These are phyloP conservation scores for Oreochromis grahami DNA, from an alignment of 2,797 vertebrate genomes.

Conservation along the genomic window DNA sequence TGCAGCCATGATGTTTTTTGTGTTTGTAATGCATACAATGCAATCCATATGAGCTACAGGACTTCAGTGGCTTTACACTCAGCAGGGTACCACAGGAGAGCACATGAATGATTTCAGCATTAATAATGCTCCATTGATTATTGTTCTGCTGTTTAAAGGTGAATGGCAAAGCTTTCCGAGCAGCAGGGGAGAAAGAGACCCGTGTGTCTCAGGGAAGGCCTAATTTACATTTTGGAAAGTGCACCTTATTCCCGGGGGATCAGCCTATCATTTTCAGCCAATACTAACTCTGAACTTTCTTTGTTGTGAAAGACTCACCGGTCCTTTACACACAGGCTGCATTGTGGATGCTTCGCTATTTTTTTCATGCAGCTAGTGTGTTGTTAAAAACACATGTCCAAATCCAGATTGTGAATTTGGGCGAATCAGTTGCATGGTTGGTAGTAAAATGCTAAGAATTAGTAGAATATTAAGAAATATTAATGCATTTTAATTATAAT, in stretches of 20 bases:
- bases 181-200: slow-evolving; percentile 61
- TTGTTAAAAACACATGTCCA: not conserved
- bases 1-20: not conserved
- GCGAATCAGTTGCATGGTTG: not conserved
- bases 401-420: not conserved
- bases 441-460: not conserved
- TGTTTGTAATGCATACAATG: slow-evolving; percentile 14
- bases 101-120: slow-evolving; percentile 77
- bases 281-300: slow-evolving; percentile 79
- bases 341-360: not conserved
- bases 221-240: slow-evolving; percentile 83
- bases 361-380: not conserved
- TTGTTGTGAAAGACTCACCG: slow-evolving; percentile 64
- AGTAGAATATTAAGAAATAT: not conserved
- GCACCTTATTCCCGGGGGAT: slow-evolving; percentile 67
- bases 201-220: slow-evolving; percentile 42
- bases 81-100: slow-evolving; percentile 60
- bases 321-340: slow-evolving; percentile 31
- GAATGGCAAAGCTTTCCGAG: slow-evolving; percentile 71
- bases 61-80: slow-evolving; percentile 61
- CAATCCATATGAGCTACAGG: slow-evolving; percentile 50
- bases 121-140: slow-evolving; percentile 84
- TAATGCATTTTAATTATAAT: not conserved
- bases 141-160: slow-evolving; percentile 80
- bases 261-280: slow-evolving; percentile 73